Evolutionary conservation across 2,797 vertebrate species (phyloP).

Genomic region (Picus viridis): DNA sequence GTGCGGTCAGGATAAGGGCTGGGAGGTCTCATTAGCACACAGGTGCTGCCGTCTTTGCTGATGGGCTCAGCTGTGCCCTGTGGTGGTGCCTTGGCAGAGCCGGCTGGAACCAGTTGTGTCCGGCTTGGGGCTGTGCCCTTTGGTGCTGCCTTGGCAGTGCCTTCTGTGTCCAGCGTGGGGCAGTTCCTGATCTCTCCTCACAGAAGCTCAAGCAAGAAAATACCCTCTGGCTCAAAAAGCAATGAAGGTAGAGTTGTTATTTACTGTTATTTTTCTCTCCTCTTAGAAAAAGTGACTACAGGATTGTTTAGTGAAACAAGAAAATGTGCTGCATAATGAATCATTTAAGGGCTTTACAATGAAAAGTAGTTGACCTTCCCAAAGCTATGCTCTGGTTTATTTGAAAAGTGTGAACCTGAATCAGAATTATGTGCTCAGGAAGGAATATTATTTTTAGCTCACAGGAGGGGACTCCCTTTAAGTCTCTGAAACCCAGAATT

Average conservation of each 20-base stretch:
- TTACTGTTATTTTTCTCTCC: background rate
- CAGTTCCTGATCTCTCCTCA: background rate
- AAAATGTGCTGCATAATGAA: background rate
- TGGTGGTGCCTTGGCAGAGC: rapidly evolving
- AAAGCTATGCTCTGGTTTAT: background rate
- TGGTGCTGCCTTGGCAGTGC: no score
- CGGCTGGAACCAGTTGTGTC: background rate
- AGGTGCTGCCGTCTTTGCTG: background rate
- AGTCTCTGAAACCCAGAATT: background rate
- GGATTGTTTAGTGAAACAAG: background rate
- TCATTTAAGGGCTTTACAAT: background rate
- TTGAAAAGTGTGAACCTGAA: rapidly evolving
- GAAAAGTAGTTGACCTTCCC: background rate
- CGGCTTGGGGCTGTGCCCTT: no score
- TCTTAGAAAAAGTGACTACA: background rate
- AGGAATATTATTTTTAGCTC: background rate
- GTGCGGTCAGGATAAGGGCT: background rate
- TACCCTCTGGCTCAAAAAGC: background rate
- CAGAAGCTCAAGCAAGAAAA: background rate
- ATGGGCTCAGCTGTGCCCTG: background rate
- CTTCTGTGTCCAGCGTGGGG: background rate
- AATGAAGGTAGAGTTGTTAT: background rate
- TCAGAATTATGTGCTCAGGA: background rate
- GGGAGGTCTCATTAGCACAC: rapidly evolving
- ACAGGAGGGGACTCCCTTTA: background rate